Evolutionary conservation across 2,888 invertebrate species (phyloP), one percentile per base, ranked within the genome.

Genomic region (Gastracanthus pulcherrimus): DNA sequence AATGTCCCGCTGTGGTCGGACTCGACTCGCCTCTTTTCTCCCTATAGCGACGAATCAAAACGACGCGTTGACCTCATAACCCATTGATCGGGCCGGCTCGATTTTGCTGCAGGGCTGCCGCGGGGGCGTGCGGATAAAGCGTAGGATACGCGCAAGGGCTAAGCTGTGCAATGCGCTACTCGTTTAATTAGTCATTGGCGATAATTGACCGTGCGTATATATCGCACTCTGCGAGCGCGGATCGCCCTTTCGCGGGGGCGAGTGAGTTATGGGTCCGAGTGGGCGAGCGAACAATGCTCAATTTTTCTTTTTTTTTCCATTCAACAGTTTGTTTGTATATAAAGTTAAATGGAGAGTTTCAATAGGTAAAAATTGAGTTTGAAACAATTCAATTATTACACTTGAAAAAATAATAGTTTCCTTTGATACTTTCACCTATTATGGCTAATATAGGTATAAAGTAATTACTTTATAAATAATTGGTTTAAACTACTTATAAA

Each of bases 151-250:
- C 16, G 41, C 41, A 13, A 13, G 16, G 13, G 11, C 1, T 41
- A 38, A 11, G 38, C 38, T 45, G 16, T 45, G 45, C n/a, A 31
- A 13, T 34, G 16, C 23, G 23, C 11, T 34, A 45, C 31, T 58
- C 60, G 62, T 62, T 62, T 45, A 74, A 74, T 74, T 74, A 74
- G 62, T n/a, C 74, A 62, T 74, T 62, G 48, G 31, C 62, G 60
- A 31, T 74, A 62, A 64, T 64, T 74, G 64, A 1, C 34, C 4
- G 13, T 11, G 13, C 4, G 13, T 11, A 4, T 9, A 16, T 13
- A 31, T 31, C 60, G 31, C n/a, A n/a, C n/a, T n/a, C n/a, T n/a
- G n/a, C n/a, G n/a, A n/a, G n/a, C n/a, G n/a, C n/a, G n/a, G n/a
- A n/a, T n/a, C n/a, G n/a, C n/a, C n/a, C n/a, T n/a, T n/a, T n/a